Percentiles rank a stretch among this genome's conserved stretches.
phyloP scores from a whole-genome alignment of 2,113 vertebrate genomes.

The Telmatochromis brichardi region DNA sequence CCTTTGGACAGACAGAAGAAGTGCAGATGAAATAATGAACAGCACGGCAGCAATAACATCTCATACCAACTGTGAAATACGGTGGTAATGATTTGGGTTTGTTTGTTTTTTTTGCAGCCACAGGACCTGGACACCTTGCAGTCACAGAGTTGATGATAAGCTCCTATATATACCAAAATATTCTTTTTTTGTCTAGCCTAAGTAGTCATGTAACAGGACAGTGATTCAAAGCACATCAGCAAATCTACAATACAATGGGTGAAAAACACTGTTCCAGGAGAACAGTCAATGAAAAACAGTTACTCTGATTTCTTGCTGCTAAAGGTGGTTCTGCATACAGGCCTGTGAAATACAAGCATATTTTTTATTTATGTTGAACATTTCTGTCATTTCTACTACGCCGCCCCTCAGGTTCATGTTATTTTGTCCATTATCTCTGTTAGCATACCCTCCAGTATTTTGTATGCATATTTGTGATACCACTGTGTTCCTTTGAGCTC shows the following conservation, averaged over 20 bases:
- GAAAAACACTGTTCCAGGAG: not conserved
- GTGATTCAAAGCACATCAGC: not conserved
- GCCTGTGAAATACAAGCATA: not conserved
- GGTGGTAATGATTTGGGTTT: not conserved
- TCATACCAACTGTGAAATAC: not conserved
- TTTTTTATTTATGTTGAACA: not conserved
- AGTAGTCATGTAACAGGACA: not conserved
- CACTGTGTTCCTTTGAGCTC: not conserved
- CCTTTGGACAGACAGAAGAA: not conserved
- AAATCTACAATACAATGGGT: fast-evolving
- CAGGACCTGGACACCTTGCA: not conserved
- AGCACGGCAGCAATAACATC: not conserved
- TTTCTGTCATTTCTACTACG: not conserved
- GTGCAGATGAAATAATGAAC: fast-evolving
- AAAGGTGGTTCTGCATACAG: not conserved
- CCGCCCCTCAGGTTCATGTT: not conserved
- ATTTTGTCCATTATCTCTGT: conserved; percentile 17
- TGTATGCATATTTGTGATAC: not conserved
- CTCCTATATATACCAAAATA: not conserved
- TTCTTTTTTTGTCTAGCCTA: not conserved
- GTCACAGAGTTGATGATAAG: not conserved
- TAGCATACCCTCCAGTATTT: not conserved
- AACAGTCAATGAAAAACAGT: not conserved
- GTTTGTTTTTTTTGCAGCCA: not conserved
- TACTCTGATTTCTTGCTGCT: not conserved